Base-by-base conservation (phyloP, 2,113 vertebrate genomes). In the Pituophis catenifer region DNA sequence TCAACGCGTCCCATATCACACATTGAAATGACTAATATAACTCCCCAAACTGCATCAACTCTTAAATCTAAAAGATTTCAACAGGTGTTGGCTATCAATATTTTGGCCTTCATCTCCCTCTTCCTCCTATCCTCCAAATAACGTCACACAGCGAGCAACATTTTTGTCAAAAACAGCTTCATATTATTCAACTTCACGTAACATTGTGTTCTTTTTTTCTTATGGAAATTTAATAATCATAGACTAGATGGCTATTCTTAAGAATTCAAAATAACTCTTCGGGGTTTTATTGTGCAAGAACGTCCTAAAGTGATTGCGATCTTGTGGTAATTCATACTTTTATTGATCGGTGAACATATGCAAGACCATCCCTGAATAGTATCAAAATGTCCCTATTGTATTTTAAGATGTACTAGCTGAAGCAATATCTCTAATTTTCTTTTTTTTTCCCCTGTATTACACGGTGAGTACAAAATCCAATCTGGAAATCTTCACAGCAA, bases 391-490 rank as follows among this genome's bases (percentile, higher is more conserved):
- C 62, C n/a, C 93, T 91, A 93, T 96, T 86, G 86, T 62, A 90
- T 96, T 93, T 96, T 92, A 96, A 96, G 93, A 91, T 88, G 90
- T 93, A 70, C 88, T 93, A 96, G 93, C 94, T 96, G 96, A 95
- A 95, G 57, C 86, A 91, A 89, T 21, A 90, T 94, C 90, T 59
- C 94, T 50, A 93, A n/a, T 48, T 48, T 48, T 48, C 48, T 50
- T 50, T 50, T 94, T 65, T 93, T 89, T 6, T 1, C 11, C 11
- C 1, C 29, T 29, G 5, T 86, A 95, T 94, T 94, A 94, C 59
- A 90, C 81, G 92, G 94, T 89, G 96, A 65, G 87, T 89, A 62
- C 53, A 94, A 57, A 90, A 94, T 55, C 88, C 92, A n/a, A 33
- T 50, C 17, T 92, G 57, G 24, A 95, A 95, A 95, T 89, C 93